Evolutionary conservation across 2,113 vertebrate species (phyloP), one percentile per base, ranked within the genome.

Genomic region (Mormoops blainvillei): DNA sequence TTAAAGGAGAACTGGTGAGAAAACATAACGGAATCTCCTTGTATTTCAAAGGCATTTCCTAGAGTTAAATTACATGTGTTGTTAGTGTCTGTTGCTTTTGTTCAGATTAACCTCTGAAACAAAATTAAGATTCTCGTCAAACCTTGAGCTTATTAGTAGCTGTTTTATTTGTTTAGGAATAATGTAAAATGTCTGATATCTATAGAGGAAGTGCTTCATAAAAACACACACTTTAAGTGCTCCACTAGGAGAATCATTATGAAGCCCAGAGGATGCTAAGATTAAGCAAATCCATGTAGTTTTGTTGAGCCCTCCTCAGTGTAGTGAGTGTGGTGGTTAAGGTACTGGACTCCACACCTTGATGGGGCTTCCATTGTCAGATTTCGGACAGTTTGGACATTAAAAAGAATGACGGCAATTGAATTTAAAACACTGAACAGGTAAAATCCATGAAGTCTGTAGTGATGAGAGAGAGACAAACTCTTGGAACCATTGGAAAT

Each of bases 141-240:
- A 28, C 13, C 56, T 85, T 92, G 85, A 43, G 13, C 4, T 68
- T 96, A 26, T 89, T 89, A 91, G 56, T 41, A 81, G 82, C 61
- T n/a, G 3, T 5, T 88, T 90, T 19, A 67, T 84, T 22, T 70
- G 0, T 78, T 85, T 82, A 11, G 0, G 65, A 70, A 48, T 82
- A 58, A 88, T 88, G 50, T 94, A 76, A 94, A 94, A 92, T 77
- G 70, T 45, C 87, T 88, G 91, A 18, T 91, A 76, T 86, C 43
- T 95, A 61, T 94, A 94, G 91, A 96, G 89, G 82, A 90, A 41
- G 43, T 91, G 10, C 19, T 94, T 96, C 31, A 84, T 43, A 83
- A 94, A 85, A 52, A 36, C 3, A 28, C 22, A 76, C 28, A 50
- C 18, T 89, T 68, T 78, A 54, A 61, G 63, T 41, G 45, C 87